These are phyloP conservation scores for Drosophila monieri DNA, from an alignment of 2,888 invertebrate species.

Conservation along the genomic window DNA sequence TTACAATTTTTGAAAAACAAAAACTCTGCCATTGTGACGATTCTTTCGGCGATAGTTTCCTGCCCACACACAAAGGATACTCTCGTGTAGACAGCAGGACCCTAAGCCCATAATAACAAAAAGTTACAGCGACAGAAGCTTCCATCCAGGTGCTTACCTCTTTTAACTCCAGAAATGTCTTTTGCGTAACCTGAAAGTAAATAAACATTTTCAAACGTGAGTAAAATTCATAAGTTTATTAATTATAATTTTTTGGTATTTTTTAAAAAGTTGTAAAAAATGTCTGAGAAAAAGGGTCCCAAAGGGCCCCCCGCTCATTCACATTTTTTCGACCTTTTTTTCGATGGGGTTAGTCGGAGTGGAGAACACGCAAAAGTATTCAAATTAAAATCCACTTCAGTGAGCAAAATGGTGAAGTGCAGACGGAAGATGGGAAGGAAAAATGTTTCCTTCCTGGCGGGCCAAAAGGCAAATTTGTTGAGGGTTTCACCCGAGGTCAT, in stretches of 20 bases:
- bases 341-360: slow-evolving; percentile 5
- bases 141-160: slow-evolving; percentile 80
- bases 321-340: slow-evolving; percentile 8
- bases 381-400: slow-evolving; percentile 77
- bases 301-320: slow-evolving; percentile 12
- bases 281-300: slow-evolving; percentile 26
- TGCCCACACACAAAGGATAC: no score
- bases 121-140: not conserved
- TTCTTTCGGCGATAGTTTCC: no score
- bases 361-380: slow-evolving; percentile 63
- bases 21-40: no score
- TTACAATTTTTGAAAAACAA: no score
- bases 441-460: slow-evolving; percentile 67
- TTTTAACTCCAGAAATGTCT: slow-evolving; percentile 84
- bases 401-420: slow-evolving; percentile 42
- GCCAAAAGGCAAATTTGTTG: slow-evolving; percentile 19
- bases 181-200: slow-evolving; percentile 86
- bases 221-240: slow-evolving; percentile 43
- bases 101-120: no score
- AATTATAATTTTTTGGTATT: slow-evolving; percentile 38
- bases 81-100: no score
- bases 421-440: slow-evolving; percentile 26
- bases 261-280: slow-evolving; percentile 37
- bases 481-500: slow-evolving; percentile 8
- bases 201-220: slow-evolving; percentile 47